A percentile compares a stretch with the other conserved stretches of the same genome.
phyloP scores from a whole-genome alignment of 2,888 invertebrate species.

The Exocentrus adspersus region DNA sequence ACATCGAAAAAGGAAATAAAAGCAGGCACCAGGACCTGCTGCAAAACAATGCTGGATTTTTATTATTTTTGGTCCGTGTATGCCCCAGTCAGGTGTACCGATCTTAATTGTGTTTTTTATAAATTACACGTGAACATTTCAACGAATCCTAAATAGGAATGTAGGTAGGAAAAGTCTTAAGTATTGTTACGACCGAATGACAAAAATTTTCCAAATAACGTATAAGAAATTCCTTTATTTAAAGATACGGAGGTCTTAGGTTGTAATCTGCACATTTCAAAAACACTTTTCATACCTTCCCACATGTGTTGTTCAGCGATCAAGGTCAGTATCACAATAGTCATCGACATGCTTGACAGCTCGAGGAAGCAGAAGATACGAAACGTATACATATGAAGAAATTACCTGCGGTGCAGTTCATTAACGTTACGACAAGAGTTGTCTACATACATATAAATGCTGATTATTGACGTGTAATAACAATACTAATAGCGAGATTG shows the following conservation, averaged over 20 bases:
- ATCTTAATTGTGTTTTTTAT: constrained; percentile 21
- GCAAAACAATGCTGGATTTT: constrained; percentile 51
- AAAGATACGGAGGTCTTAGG: too few species aligned
- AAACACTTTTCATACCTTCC: not conserved
- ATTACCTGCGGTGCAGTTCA: constrained; percentile 10
- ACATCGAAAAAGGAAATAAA: constrained; percentile 49
- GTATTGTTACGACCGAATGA: too few species aligned
- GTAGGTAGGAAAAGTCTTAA: too few species aligned
- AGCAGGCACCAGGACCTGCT: constrained; percentile 47
- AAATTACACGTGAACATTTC: constrained; percentile 13
- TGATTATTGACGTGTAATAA: constrained; percentile 1
- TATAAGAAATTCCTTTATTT: too few species aligned
- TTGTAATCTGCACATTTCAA: too few species aligned
- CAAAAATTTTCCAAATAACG: too few species aligned
- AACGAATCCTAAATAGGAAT: constrained; percentile 12
- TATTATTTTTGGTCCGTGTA: constrained; percentile 43
- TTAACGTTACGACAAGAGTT: not conserved
- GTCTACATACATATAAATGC: constrained; percentile 6
- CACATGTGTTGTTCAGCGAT: not conserved
- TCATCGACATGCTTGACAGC: constrained; percentile 8
- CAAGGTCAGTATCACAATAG: constrained; percentile 7
- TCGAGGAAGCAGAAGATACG: constrained; percentile 9
- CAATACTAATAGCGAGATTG: not conserved
- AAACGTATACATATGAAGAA: constrained; percentile 13
- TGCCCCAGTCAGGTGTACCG: constrained; percentile 24